phyloP scores from a whole-genome alignment of 1,140 invertebrate genomes.

The Thrips palmi region DNA sequence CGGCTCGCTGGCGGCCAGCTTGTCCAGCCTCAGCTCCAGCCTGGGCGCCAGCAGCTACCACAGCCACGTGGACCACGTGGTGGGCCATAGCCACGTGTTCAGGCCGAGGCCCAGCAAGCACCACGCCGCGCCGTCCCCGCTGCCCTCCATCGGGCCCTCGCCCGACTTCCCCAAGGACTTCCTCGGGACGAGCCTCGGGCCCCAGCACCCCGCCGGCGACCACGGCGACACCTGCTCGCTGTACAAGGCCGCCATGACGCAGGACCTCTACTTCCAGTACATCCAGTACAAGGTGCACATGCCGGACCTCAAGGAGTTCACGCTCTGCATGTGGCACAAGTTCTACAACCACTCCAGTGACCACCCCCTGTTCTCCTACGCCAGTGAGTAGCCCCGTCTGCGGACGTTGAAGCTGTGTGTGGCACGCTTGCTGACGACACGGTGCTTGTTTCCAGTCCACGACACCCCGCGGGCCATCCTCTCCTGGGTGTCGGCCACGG shows the following conservation, averaged over 20 bases:
- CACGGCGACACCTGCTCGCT: slow-evolving; percentile 28
- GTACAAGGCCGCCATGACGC: slow-evolving; percentile 43
- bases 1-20: no score
- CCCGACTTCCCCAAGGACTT: slow-evolving; percentile 5
- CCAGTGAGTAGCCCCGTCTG: slow-evolving; percentile 34
- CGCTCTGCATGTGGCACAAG: slow-evolving; percentile 60
- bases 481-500: slow-evolving; percentile 57
- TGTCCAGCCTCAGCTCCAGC: no score
- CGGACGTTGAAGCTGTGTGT: neutral
- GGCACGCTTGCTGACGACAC: neutral
- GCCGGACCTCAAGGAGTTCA: slow-evolving; percentile 60
- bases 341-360: slow-evolving; percentile 61
- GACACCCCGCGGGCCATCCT: slow-evolving; percentile 49
- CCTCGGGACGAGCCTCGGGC: slow-evolving; percentile 11
- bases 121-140: no score
- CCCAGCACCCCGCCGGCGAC: slow-evolving; percentile 13
- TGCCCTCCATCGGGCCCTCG: slow-evolving; percentile 14
- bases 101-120: no score
- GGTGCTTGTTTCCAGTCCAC: slow-evolving; percentile 31
- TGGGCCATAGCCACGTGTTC: no score
- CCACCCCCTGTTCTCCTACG: slow-evolving; percentile 63
- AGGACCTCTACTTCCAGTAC: slow-evolving; percentile 34
- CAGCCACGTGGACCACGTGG: no score
- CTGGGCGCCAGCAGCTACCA: no score
- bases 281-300: slow-evolving; percentile 47